Evolutionary conservation across 2,797 vertebrate species (phyloP).

Genomic region (Chaenodraco wilsoni): DNA sequence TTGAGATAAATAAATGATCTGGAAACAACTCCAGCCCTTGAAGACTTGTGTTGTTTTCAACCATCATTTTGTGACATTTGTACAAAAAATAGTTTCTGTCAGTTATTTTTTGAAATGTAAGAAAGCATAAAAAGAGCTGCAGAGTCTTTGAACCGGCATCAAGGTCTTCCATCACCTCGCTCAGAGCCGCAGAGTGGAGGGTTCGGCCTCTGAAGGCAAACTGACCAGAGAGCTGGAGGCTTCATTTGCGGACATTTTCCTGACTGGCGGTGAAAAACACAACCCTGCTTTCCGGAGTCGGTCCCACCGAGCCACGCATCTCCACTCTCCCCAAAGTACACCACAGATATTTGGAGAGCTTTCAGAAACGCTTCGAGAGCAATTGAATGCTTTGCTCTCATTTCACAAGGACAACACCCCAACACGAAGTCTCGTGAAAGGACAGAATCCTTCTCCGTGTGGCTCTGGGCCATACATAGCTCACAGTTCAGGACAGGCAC

Average conservation of each 20-base stretch:
- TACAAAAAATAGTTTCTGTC: conserved; percentile 94
- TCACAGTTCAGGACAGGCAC: conserved; percentile 86
- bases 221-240: conserved; percentile 33
- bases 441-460: conserved; percentile 39
- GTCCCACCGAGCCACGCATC: conserved; percentile 20
- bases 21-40: conserved; percentile 84
- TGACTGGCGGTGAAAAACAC: conserved; percentile 31
- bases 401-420: conserved; percentile 41
- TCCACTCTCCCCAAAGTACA: conserved; percentile 7
- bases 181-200: conserved; percentile 75
- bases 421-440: background rate
- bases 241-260: conserved; percentile 17
- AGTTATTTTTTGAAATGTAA: conserved; percentile 68
- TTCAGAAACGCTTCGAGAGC: conserved; percentile 31
- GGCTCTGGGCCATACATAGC: conserved; percentile 80
- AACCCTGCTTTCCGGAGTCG: conserved; percentile 29
- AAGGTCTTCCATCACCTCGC: conserved; percentile 81
- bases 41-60: conserved; percentile 83
- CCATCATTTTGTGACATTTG: conserved; percentile 89
- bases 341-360: conserved; percentile 42
- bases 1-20: conserved; percentile 96
- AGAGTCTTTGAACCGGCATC: conserved; percentile 89
- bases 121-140: conserved; percentile 84
- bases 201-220: conserved; percentile 54
- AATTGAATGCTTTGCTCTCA: conserved; percentile 60